These are phyloP conservation scores for Diarsia brunnea DNA, from an alignment of 2,888 invertebrate genomes.

Conservation along the genomic window DNA sequence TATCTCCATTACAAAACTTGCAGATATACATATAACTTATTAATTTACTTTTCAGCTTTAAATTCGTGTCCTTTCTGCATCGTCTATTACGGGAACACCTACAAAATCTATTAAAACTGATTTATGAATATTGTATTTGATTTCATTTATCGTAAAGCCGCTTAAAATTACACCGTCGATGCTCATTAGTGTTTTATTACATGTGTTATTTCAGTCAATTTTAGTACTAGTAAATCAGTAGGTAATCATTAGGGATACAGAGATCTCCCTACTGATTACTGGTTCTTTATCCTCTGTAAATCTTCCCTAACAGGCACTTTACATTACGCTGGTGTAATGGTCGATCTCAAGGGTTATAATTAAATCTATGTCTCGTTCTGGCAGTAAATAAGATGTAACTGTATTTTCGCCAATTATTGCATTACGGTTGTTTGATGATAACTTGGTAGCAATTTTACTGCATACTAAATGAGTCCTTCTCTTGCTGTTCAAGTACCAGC, in stretches of 20 bases:
- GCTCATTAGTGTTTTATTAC: conserved; percentile 23
- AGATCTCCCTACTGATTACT: conserved; percentile 40
- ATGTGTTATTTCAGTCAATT: conserved; percentile 31
- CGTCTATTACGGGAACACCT: conserved; percentile 2
- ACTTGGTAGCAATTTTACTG: not conserved
- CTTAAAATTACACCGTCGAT: not conserved
- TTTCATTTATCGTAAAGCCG: not conserved
- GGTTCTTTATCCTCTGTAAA: conserved; percentile 37
- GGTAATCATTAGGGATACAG: not conserved
- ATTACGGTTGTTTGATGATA: not conserved
- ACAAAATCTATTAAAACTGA: not conserved
- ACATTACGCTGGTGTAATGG: conserved; percentile 40
- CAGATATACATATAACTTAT: not conserved
- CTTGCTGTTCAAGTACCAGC: not conserved
- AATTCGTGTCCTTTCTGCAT: not conserved
- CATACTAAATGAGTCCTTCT: not conserved
- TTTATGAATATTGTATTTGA: conserved; percentile 1
- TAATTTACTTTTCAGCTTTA: not conserved
- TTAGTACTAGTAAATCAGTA: conserved; percentile 52
- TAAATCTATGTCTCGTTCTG: conserved; percentile 9
- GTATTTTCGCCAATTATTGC: conserved; percentile 24
- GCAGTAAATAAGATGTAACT: conserved; percentile 17
- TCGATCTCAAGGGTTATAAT: conserved; percentile 21
- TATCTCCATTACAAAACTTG: not conserved
- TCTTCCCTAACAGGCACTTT: conserved; percentile 18